Evolutionary conservation across 2,888 invertebrate genomes (phyloP), one percentile per base, ranked within the genome.

Genomic region (Agrypnus murinus): DNA sequence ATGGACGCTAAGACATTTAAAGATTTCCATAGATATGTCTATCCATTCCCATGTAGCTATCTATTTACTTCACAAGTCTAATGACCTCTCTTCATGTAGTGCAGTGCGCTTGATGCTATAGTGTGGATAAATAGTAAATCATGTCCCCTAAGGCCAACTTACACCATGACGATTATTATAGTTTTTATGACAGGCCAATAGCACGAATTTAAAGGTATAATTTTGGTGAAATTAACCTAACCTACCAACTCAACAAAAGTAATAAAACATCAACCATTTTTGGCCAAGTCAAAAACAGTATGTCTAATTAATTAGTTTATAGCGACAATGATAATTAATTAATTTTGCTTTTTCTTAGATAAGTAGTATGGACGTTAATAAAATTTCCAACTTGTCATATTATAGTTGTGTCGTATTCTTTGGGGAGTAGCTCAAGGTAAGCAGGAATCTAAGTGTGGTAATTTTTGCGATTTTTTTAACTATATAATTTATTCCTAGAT

Each of bases 1-100:
- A 25, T 5, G 25, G 2, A 25, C 25, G 5, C 25, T 25, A 5
- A 25, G 5, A 25, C 5, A 5, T 25, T 25, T 5, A 25, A 25
- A 25, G 2, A n/a, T 5, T 25, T 25, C 25, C 2, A 25, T 25
- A 25, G 5, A 25, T 25, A n/a, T 25, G 25, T 25, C 25, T 2
- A 25, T 25, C 25, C 5, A 25, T 25, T 25, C 25, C n/a, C n/a
- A n/a, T n/a, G 25, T 48, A 17, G 48, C 48, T 57, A n/a, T 38
- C 34, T 57, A 17, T 46, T 63, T 63, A 50, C 50, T 46, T 36
- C 48, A 19, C 9, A 38, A 17, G 65, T 65, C 57, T 65, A 65
- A 65, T 65, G 65, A 65, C 65, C 65, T 58, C 65, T 58, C 46
- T 65, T 65, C 36, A 45, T 19, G 46, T 48, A 58, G 36, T 46